Evolutionary conservation across 2,888 invertebrate genomes (phyloP), one percentile per base, ranked within the genome.

Genomic region (Perizoma flavofasciatum): DNA sequence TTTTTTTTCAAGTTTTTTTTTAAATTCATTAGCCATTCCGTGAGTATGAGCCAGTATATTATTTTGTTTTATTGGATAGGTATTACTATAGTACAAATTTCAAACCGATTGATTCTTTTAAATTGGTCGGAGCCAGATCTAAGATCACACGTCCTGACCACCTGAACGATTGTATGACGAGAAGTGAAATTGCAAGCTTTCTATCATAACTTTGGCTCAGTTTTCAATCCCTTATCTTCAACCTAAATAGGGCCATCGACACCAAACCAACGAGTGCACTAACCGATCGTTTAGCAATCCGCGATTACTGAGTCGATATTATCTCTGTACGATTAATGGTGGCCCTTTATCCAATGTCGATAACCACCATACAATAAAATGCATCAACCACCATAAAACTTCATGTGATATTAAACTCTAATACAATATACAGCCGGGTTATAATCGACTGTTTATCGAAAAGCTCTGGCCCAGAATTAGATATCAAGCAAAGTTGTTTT

Each of bases 281-380:
- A 81, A 82, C 86, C 83, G 82, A 85, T 83, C 87, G 82, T 86
- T 88, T 85, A 85, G 86, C 85, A 87, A 88, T 88, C 86, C 84
- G 79, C 82, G 88, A 87, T 89, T 88, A 88, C 88, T 73, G 79
- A 80, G 78, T 82, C 82, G 89, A 89, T 89, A 87, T 88, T 89
- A 89, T 89, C 89, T 80, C 74, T 71, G 73, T 73, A 83, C 87
- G 88, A 89, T 89, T 89, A 88, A 89, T 89, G 86, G 81, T 72
- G 77, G 81, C 86, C 88, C 86, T 88, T 86, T 88, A 89, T 88
- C 88, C 88, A 84, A 85, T 81, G 86, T 85, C 86, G 85, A 85
- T 81, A 79, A 71, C 71, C 64, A 57, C 55, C 62, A 58, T 68
- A 55, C 51, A 52, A 63, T 67, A 55, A 73, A 83, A 85, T 73